Percentiles rank a stretch among this genome's conserved stretches.
These are phyloP conservation scores for Heterodera schachtii DNA, from an alignment of 1,140 invertebrate genomes.

Conservation along the genomic window DNA sequence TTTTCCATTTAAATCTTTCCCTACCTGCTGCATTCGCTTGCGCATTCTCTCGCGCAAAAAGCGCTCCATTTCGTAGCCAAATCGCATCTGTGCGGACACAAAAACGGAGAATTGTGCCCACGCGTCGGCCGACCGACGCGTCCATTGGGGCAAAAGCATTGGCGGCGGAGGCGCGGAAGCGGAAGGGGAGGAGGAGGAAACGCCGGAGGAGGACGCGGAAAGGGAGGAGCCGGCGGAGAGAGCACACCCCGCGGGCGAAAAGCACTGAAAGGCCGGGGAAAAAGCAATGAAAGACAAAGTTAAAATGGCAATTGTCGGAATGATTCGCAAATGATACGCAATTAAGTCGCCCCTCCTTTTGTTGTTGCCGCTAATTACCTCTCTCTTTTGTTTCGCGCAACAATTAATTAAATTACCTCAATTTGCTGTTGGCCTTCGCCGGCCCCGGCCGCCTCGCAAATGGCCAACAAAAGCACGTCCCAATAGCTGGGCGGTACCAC, in stretches of 20 bases:
- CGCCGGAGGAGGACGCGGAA: not conserved
- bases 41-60: constrained; percentile 9
- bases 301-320: no score
- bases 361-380: no score
- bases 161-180: not conserved
- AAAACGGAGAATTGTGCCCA: constrained; percentile 14
- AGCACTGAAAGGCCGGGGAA: not conserved
- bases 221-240: not conserved
- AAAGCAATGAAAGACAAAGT: not conserved
- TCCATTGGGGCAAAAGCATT: constrained; percentile 10
- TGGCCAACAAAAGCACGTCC: constrained; percentile 11
- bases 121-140: constrained; percentile 3
- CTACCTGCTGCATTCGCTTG: not conserved
- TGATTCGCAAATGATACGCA: no score
- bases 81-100: not conserved
- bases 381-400: not conserved
- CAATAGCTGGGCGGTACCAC: not conserved
- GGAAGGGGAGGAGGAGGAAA: not conserved
- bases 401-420: not conserved
- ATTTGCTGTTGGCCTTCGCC: constrained; percentile 2
- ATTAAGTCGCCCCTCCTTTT: no score
- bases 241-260: not conserved
- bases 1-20: not conserved
- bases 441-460: constrained; percentile 11
- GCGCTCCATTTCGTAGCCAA: constrained; percentile 19